Percentiles rank a stretch among this genome's conserved stretches.
These are phyloP conservation scores for Bubalus kerabau DNA, from an alignment of 2,113 vertebrate species.

Conservation along the genomic window DNA sequence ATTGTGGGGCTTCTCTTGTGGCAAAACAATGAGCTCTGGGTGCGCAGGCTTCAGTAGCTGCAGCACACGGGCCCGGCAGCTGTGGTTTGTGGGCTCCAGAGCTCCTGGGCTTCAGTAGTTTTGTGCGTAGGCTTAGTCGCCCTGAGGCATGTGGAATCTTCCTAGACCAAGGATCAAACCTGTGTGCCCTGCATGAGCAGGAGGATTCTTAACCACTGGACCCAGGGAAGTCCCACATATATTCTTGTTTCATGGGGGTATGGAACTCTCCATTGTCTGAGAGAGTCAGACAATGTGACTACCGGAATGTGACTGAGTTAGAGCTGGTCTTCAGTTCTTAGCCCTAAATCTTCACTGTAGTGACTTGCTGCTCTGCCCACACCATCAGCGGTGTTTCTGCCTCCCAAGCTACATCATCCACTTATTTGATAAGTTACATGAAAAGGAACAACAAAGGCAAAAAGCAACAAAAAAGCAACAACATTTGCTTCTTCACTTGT, in stretches of 20 bases:
- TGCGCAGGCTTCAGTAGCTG: accelerated
- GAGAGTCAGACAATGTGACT: neutral
- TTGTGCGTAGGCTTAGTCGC: neutral
- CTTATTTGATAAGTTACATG: neutral
- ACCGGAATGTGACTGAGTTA: neutral
- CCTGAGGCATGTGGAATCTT: neutral
- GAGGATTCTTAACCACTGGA: neutral
- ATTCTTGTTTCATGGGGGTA: neutral
- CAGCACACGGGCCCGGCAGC: neutral
- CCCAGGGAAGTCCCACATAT: neutral
- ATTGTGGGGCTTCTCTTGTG: neutral
- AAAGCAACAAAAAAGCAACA: neutral
- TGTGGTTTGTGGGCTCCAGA: neutral
- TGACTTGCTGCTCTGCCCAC: neutral
- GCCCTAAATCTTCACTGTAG: too few species aligned
- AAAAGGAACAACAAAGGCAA: neutral
- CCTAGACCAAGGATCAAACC: neutral
- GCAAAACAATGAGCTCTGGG: neutral
- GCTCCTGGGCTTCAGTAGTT: neutral
- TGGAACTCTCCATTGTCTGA: neutral
- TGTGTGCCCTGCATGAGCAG: neutral
- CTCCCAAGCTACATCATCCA: neutral
- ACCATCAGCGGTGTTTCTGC: neutral
- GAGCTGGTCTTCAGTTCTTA: neutral
- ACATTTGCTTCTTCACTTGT: neutral